A percentile compares a stretch with the other conserved stretches of the same genome.
These are phyloP conservation scores for Enteromius treurensis DNA, from an alignment of 2,797 vertebrate genomes.

Conservation along the genomic window DNA sequence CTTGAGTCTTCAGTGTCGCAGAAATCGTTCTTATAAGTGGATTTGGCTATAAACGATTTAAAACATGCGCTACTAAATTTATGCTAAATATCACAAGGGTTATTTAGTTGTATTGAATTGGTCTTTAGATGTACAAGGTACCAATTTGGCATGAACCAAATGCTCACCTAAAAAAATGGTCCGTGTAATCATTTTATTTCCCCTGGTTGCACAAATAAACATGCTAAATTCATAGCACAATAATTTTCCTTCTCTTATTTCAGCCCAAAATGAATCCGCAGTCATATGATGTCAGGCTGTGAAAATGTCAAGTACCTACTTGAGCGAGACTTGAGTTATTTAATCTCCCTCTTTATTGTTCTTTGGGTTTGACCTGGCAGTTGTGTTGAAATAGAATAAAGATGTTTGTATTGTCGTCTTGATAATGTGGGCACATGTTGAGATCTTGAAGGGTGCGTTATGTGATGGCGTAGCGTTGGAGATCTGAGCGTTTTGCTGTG, in stretches of 20 bases:
- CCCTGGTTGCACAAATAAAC: background rate
- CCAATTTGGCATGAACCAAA: background rate
- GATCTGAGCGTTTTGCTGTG: background rate
- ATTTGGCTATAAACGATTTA: background rate
- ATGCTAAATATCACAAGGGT: background rate
- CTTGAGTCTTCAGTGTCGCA: background rate
- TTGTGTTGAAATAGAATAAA: background rate
- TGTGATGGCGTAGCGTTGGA: background rate
- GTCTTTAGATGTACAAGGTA: background rate
- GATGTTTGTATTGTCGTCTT: background rate
- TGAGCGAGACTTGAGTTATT: conserved; percentile 15
- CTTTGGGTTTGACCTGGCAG: background rate
- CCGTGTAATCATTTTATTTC: background rate
- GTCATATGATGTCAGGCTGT: conserved; percentile 20
- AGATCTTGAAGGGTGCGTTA: conserved; percentile 18
- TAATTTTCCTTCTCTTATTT: background rate
- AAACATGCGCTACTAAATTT: background rate
- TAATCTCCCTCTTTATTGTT: conserved; percentile 11
- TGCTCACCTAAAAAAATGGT: background rate
- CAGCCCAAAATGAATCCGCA: background rate
- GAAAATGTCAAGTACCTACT: conserved; percentile 43
- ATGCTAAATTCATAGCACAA: background rate
- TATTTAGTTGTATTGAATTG: background rate
- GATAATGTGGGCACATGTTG: background rate
- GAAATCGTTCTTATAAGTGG: background rate